These are phyloP conservation scores for Lasioglossum figueresi DNA, from an alignment of 2,888 invertebrate genomes.

Conservation along the genomic window DNA sequence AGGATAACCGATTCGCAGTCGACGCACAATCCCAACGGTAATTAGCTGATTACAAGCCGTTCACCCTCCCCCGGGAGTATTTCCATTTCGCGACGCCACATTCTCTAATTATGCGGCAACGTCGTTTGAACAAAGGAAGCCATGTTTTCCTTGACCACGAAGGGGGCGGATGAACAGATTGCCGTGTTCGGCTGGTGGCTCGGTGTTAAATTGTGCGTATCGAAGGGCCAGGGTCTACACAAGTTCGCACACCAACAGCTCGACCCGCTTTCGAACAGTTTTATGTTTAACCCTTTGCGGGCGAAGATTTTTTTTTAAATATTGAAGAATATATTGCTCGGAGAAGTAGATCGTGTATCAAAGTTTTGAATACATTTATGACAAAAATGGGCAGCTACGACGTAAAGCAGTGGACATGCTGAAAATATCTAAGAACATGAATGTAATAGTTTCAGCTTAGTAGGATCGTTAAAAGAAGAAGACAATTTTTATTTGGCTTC, in stretches of 20 bases:
- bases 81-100: slow-evolving; percentile 47
- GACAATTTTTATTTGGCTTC: too few relatives aligned
- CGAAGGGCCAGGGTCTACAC: not conserved
- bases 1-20: slow-evolving; percentile 36
- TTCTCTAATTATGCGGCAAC: slow-evolving; percentile 57
- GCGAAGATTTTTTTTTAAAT: too few relatives aligned
- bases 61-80: slow-evolving; percentile 20
- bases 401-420: too few relatives aligned
- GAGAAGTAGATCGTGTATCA: too few relatives aligned
- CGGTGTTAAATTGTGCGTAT: slow-evolving; percentile 35
- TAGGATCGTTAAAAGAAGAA: too few relatives aligned
- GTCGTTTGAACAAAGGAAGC: slow-evolving; percentile 40
- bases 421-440: too few relatives aligned
- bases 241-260: not conserved
- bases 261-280: not conserved
- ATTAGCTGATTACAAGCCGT: slow-evolving; percentile 63
- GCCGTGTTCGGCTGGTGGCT: slow-evolving; percentile 10
- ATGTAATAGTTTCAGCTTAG: too few relatives aligned
- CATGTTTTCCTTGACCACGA: slow-evolving; percentile 39
- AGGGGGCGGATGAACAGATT: slow-evolving; percentile 36
- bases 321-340: too few relatives aligned
- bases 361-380: too few relatives aligned
- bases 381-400: too few relatives aligned
- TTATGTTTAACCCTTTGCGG: not conserved
- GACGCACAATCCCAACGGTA: slow-evolving; percentile 35